A percentile compares a stretch with the other conserved stretches of the same genome.
phyloP scores from a whole-genome alignment of 53 echinoderm and acorn worm genomes.

The Stichopus horrens region DNA sequence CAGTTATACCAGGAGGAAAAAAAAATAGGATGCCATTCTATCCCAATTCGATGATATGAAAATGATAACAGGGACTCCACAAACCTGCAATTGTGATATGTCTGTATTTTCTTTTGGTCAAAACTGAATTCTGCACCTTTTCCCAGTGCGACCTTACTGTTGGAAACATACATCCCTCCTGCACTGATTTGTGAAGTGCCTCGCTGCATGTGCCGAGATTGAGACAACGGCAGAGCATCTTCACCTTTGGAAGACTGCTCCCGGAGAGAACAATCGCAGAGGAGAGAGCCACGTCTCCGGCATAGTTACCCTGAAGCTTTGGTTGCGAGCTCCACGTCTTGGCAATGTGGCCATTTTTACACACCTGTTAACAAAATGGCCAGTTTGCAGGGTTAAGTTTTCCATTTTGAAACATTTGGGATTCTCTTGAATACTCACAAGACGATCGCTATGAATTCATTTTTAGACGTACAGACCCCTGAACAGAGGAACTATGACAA shows the following conservation, averaged over 20 bases:
- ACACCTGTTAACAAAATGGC: not conserved
- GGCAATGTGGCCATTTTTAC: not conserved
- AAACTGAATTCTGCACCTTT: not conserved
- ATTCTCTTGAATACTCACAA: too few relatives aligned
- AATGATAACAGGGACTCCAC: not conserved
- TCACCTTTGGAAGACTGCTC: not conserved
- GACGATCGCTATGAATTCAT: too few relatives aligned
- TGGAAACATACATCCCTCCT: not conserved
- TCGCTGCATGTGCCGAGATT: not conserved
- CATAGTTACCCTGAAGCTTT: not conserved
- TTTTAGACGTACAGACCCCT: too few relatives aligned
- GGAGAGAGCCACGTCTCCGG: not conserved
- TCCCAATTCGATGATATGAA: not conserved
- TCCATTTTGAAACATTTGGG: too few relatives aligned
- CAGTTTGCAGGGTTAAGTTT: not conserved
- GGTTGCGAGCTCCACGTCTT: conserved; percentile 10
- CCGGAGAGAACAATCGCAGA: not conserved
- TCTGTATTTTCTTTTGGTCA: not conserved
- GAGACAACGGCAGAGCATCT: conserved; percentile 10
- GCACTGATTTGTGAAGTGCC: not conserved
- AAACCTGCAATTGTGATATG: conserved; percentile 1
- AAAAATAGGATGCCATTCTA: too few relatives aligned
- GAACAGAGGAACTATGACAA: too few relatives aligned
- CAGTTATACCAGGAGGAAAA: too few relatives aligned
- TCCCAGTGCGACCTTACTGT: not conserved